Evolutionary conservation across 2,113 vertebrate genomes (phyloP), one percentile per base, ranked within the genome.

Genomic region (Crotalus horridus): DNA sequence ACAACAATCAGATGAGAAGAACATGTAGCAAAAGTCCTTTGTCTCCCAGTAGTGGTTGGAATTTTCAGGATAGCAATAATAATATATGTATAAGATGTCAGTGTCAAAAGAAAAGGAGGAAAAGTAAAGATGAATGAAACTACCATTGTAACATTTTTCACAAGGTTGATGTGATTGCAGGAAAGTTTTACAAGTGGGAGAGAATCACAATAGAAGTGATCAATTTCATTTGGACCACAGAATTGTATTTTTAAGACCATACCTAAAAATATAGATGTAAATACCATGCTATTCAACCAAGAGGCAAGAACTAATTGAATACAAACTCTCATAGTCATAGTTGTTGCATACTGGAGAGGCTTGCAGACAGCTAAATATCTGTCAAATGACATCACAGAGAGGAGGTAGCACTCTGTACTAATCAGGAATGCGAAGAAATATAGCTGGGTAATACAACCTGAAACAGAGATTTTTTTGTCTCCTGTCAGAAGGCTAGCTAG

Each of bases 11-110:
- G 64, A 15, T 92, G 91, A 85, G 94, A 96, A 85, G 94, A 97
- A 0, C 95, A 96, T 74, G 95, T 96, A 81, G 94, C 95, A 90
- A 96, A 96, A 33, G 92, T n/a, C 93, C 93, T 97, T 43, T 74
- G 13, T 0, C 93, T 95, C 88, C 95, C 43, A 21, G 90, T 53
- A 33, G 91, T 90, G 13, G 95, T 95, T 43, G 94, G 90, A 0
- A 96, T 93, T 86, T 26, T 81, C n/a, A 89, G 11, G 51, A 92
- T 85, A 12, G 91, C 29, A 17, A 9, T 58, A n/a, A 92, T 58
- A n/a, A 92, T 92, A n/a, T 24, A 92, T n/a, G 89, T 11, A 56
- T 92, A 92, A 43, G 91, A 92, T 29, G 64, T n/a, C 2, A 81
- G 20, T 6, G 91, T 92, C 20, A 92, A 23, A 2, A 92, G 8